phyloP scores from a whole-genome alignment of 2,888 invertebrate species.

The Brachycybe producta region DNA sequence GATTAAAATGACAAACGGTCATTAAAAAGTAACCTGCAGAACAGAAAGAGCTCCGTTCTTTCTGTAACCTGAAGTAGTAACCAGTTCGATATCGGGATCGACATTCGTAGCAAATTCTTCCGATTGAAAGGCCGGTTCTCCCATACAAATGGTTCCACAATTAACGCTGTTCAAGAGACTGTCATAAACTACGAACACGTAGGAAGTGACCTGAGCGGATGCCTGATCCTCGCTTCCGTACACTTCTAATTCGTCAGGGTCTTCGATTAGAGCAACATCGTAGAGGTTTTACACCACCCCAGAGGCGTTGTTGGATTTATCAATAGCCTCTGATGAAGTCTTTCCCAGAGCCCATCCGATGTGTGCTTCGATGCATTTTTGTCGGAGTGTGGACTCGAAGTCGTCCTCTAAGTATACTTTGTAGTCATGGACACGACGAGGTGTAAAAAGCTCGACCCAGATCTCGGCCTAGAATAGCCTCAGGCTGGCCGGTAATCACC shows the following conservation, averaged over 20 bases:
- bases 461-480: too few species aligned
- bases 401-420: too few species aligned
- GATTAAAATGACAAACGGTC: slow-evolving; percentile 15
- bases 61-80: slow-evolving; percentile 84
- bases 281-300: slow-evolving; percentile 41
- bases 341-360: too few species aligned
- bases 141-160: slow-evolving; percentile 84
- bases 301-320: too few species aligned
- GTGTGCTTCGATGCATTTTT: too few species aligned
- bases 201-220: slow-evolving; percentile 71
- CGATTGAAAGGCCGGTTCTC: slow-evolving; percentile 75
- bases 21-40: slow-evolving; percentile 53
- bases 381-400: too few species aligned
- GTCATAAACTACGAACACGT: slow-evolving; percentile 86
- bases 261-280: slow-evolving; percentile 63
- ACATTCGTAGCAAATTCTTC: slow-evolving; percentile 49
- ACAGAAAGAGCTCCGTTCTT: slow-evolving; percentile 94
- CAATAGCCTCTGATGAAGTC: too few species aligned
- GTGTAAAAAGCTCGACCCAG: too few species aligned
- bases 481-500: too few species aligned
- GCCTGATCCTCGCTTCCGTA: slow-evolving; percentile 38
- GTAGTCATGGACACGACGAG: too few species aligned
- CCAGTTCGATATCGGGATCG: slow-evolving; percentile 71
- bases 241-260: slow-evolving; percentile 37
- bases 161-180: slow-evolving; percentile 92